Base-by-base conservation (phyloP, 2,113 vertebrate genomes). In the Notothenia rossii region DNA sequence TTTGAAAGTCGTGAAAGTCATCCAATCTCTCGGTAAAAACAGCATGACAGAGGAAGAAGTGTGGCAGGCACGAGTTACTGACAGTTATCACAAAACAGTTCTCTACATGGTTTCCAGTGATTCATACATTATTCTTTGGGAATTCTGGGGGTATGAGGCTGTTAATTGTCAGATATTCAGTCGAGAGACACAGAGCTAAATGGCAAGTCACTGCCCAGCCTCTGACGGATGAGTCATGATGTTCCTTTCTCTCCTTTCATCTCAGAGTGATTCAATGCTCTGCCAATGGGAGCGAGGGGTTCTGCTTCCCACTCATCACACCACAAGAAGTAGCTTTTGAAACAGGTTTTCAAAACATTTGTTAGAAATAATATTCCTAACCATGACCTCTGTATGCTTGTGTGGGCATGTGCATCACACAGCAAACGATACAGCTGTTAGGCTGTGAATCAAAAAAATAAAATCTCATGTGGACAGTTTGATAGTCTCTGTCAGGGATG, bases 181-280 rank as follows among this genome's bases (percentile, higher is more conserved):
- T 67, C 40, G n/a, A 20, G 65, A 82, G 76, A 86, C 81, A 79
- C 69, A 7, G 82, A 89, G 88, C 87, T 89, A 86, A 91, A 82
- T 61, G 69, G 74, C 81, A 82, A 87, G 81, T 73, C 58, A 11
- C 66, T 60, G 55, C 70, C 60, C 49, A 14, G 76, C 82, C 65
- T 64, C 59, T 84, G 87, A 89, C 10, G 12, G 74, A 84, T 91
- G 89, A 91, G 72, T 91, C 93, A 89, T 9, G 9, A 59, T 75
- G 75, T 33, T 36, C 65, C 74, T 72, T 74, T 82, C 40, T 69
- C 68, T 75, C 25, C 48, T 78, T 83, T 72, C 55, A 67, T 84
- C 81, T 71, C 50, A 5, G 45, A 53, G 55, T 86, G 85, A 91
- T 74, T 89, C 84, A 86, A 76, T 48, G 62, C 85, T 70, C 67